Base-by-base conservation (phyloP, 2,113 vertebrate genomes). In the Camarhynchus parvulus region DNA sequence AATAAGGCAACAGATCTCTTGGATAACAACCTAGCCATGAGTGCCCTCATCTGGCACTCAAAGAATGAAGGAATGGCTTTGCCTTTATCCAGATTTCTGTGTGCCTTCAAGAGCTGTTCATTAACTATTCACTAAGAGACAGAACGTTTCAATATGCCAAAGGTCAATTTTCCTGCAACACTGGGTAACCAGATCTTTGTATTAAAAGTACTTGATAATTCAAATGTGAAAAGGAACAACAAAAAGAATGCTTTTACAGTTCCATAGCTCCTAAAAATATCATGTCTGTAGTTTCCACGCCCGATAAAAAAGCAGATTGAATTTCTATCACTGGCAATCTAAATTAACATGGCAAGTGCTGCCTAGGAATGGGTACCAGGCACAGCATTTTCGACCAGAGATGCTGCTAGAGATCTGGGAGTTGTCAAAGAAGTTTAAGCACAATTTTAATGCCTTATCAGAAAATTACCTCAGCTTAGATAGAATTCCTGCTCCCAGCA, bases 291-390 rank as follows among this genome's bases (percentile, higher is more conserved):
- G 4, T 59, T 85, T 82, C 42, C n/a, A 22, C 20, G 9, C 5
- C 31, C 50, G 23, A 13, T 37, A 31, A 72, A 79, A 85, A 16
- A n/a, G 5, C 9, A 66, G 9, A 27, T 25, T 72, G 25, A 63
- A 59, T 7, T 58, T 67, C 41, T 69, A 5, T 33, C 8, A 21
- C 10, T 61, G 5, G 0, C 15, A 61, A 19, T 4, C 5, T n/a
- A 59, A 69, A 70, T 24, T 70, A 78, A 49, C 23, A 5, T 41
- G 67, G 2, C 9, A 50, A 55, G 13, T 50, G 10, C 16, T 59
- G 11, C 22, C 14, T 52, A 42, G 15, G 4, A 20, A 31, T 23
- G 16, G 1, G 8, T 69, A 62, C 63, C 0, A 5, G 9, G 8
- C 12, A 61, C 10, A 37, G 6, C 6, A 66, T 8, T 66, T 87